These are phyloP conservation scores for Hexactinellida sp. DNA, from an alignment of 37 sponge, comb jelly and placozoan species.

Conservation along the genomic window DNA sequence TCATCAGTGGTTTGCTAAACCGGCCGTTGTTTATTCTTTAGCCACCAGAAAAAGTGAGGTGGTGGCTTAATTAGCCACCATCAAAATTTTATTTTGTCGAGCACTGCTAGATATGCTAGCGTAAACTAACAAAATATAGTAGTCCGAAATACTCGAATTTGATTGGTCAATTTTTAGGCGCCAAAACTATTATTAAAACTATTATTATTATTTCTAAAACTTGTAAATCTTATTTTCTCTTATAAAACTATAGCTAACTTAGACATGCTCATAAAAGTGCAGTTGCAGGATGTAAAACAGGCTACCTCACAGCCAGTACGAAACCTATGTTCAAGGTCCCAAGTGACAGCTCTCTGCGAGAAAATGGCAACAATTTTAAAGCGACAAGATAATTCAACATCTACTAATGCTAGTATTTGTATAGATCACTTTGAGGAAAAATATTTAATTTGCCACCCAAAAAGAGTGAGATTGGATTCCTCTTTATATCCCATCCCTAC, in stretches of 20 bases:
- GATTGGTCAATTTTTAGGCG: background rate
- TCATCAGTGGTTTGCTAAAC: no score
- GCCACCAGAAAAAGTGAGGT: no score
- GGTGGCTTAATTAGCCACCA: no score
- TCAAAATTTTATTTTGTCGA: no score
- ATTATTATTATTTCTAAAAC: background rate
- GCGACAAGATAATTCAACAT: background rate
- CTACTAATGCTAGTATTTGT: background rate
- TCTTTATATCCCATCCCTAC: background rate
- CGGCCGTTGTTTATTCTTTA: no score
- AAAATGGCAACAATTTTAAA: background rate
- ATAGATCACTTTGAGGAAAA: no score
- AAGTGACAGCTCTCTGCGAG: background rate
- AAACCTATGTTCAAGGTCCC: background rate
- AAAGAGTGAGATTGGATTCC: background rate
- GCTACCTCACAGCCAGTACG: background rate
- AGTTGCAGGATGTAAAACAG: background rate
- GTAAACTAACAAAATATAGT: no score
- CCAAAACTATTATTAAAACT: background rate
- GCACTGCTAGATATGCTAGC: no score
- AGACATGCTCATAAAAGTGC: background rate
- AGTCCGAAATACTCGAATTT: background rate
- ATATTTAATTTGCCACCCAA: background rate
- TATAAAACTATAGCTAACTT: background rate
- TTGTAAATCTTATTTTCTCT: background rate